Evolutionary conservation across 2,113 vertebrate species (phyloP).

Genomic region (Hemiprocne comata): DNA sequence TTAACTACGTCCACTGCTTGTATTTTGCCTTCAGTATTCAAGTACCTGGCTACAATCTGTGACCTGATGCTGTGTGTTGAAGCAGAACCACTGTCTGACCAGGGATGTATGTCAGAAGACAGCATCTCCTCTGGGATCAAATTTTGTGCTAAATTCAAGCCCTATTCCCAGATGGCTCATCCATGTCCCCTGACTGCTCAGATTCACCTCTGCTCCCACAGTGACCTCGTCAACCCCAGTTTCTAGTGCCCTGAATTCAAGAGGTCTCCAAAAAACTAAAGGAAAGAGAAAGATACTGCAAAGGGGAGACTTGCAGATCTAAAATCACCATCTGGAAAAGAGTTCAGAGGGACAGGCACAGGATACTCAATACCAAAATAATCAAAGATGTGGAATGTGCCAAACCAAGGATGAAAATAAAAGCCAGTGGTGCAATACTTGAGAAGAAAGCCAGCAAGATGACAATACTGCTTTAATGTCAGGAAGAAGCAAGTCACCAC

Average conservation of each 20-base stretch:
- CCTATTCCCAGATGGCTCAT: neutral
- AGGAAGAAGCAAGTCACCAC: neutral
- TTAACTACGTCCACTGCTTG: neutral
- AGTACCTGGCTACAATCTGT: neutral
- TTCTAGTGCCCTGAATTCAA: neutral
- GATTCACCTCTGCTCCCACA: neutral
- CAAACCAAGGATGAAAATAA: neutral
- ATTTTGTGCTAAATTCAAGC: neutral
- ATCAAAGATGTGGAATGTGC: neutral
- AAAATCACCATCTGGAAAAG: neutral
- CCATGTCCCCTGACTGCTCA: no score
- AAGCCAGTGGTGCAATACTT: neutral
- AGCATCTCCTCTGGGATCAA: neutral
- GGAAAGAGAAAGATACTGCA: neutral
- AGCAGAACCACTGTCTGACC: neutral
- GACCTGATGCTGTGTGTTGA: neutral
- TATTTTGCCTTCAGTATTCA: neutral
- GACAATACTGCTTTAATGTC: neutral
- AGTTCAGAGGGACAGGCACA: neutral
- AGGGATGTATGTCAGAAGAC: neutral
- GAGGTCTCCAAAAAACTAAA: neutral
- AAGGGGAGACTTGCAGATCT: neutral
- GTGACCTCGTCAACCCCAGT: fast-evolving
- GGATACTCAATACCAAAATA: neutral
- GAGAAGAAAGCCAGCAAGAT: neutral